A percentile compares a stretch with the other conserved stretches of the same genome.
Conservation (phyloP, 2,113 vertebrate species). For the Brachirus orientalis region DNA sequence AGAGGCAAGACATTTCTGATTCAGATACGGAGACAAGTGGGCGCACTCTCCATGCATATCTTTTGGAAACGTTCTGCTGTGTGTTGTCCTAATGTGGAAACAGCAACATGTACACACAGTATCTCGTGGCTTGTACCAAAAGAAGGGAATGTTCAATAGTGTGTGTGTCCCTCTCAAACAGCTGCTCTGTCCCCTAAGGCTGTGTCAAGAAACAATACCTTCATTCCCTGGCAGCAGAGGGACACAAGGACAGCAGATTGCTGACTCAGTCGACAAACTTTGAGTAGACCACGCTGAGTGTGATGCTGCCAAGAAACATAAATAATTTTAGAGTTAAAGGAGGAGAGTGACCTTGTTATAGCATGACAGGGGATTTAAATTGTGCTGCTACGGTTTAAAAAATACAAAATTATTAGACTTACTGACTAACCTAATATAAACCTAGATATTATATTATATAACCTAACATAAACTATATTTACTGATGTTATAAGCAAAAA, state of each 20-base stretch:
- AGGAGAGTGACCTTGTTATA: background rate
- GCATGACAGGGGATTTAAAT: background rate
- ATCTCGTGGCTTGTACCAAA: background rate
- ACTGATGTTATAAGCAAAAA: too few species aligned
- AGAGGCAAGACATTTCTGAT: too few species aligned
- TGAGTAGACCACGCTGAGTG: background rate
- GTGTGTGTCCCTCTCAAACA: constrained; percentile 7
- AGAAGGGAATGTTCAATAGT: constrained; percentile 40
- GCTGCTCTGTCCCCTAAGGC: constrained; percentile 21
- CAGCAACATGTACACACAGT: constrained; percentile 15
- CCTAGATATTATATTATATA: too few species aligned
- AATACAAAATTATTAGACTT: too few species aligned
- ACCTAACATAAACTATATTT: too few species aligned
- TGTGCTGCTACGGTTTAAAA: too few species aligned
- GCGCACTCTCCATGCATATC: background rate
- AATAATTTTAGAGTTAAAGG: background rate
- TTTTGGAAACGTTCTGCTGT: background rate
- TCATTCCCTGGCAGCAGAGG: background rate
- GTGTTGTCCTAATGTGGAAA: background rate
- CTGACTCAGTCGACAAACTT: background rate
- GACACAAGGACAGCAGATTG: constrained; percentile 22
- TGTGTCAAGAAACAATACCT: constrained; percentile 26
- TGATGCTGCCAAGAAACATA: background rate
- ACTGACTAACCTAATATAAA: too few species aligned
- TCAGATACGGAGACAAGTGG: too few species aligned